Evolutionary conservation across 2,888 invertebrate species (phyloP).

Genomic region (Sericinus montela): DNA sequence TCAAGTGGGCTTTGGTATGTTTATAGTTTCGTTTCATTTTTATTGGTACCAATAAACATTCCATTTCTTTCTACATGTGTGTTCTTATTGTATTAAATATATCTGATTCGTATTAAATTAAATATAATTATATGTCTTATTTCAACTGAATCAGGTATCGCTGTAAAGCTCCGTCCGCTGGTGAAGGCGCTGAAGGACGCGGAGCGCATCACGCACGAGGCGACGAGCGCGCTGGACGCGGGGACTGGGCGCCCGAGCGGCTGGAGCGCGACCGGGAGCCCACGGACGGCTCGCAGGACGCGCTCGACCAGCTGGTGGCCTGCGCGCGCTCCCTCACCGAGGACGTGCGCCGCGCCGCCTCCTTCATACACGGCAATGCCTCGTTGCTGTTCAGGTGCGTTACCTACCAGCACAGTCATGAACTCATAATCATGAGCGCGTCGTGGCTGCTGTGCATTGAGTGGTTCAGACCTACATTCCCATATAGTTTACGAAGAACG

Average conservation of each 20-base stretch:
- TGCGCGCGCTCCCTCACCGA: conserved; percentile 92
- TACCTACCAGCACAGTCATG: neutral
- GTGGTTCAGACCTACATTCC: too few relatives aligned
- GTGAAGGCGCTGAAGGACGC: conserved; percentile 90
- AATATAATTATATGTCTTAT: too few relatives aligned
- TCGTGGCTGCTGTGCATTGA: too few relatives aligned
- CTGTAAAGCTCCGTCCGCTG: conserved; percentile 86
- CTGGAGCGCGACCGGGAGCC: conserved; percentile 75
- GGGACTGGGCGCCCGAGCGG: conserved; percentile 88
- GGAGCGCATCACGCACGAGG: conserved; percentile 88
- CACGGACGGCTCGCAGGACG: conserved; percentile 84
- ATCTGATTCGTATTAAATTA: too few relatives aligned
- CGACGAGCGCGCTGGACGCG: conserved; percentile 85
- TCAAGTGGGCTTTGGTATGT: too few relatives aligned
- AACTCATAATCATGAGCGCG: too few relatives aligned
- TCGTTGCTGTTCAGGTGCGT: conserved; percentile 85
- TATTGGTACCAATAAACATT: too few relatives aligned
- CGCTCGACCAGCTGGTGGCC: conserved; percentile 92
- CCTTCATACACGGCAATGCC: conserved; percentile 93
- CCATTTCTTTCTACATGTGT: too few relatives aligned
- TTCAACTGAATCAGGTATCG: conserved; percentile 64
- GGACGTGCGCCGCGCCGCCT: conserved; percentile 93
- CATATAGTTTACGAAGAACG: too few relatives aligned
- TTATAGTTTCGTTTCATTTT: too few relatives aligned
- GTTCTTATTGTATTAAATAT: too few relatives aligned